Conservation (phyloP, 2,797 vertebrate genomes). For the Cetoscarus ocellatus region DNA sequence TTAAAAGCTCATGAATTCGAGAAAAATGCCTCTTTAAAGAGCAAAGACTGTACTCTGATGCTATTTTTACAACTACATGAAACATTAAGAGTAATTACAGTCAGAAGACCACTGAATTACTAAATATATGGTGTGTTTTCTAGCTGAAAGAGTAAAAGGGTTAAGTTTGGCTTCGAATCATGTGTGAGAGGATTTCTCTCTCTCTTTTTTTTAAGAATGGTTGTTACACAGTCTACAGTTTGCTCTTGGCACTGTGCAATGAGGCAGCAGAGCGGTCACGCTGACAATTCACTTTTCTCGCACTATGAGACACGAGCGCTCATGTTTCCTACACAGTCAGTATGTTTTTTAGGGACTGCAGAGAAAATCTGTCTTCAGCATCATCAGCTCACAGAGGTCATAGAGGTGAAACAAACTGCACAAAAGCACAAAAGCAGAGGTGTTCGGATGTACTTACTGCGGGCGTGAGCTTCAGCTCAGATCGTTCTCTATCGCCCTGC, state of each 20-base stretch:
- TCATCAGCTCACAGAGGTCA: constrained; percentile 48
- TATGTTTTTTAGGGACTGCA: constrained; percentile 37
- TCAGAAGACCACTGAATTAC: not conserved
- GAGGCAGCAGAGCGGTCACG: constrained; percentile 38
- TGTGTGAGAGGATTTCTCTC: not conserved
- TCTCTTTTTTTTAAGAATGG: constrained; percentile 32
- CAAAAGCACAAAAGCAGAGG: constrained; percentile 34
- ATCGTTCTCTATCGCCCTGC: constrained; percentile 97
- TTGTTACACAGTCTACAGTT: constrained; percentile 36
- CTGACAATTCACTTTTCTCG: constrained; percentile 64
- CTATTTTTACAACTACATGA: constrained; percentile 23
- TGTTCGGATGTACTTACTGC: constrained; percentile 87
- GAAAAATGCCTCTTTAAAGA: not conserved
- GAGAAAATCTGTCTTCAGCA: constrained; percentile 56
- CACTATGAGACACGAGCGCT: constrained; percentile 46
- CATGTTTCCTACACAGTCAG: constrained; percentile 53
- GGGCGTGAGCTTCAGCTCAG: constrained; percentile 97
- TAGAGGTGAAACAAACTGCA: constrained; percentile 36
- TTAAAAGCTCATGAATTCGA: constrained; percentile 7
- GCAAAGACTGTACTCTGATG: not conserved
- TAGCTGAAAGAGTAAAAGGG: constrained; percentile 46
- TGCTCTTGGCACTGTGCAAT: constrained; percentile 49
- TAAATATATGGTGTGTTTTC: constrained; percentile 13
- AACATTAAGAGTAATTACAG: not conserved
- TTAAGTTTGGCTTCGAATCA: constrained; percentile 39